Conservation (phyloP, 1,140 invertebrate species). For the Apolygus lucorum region DNA sequence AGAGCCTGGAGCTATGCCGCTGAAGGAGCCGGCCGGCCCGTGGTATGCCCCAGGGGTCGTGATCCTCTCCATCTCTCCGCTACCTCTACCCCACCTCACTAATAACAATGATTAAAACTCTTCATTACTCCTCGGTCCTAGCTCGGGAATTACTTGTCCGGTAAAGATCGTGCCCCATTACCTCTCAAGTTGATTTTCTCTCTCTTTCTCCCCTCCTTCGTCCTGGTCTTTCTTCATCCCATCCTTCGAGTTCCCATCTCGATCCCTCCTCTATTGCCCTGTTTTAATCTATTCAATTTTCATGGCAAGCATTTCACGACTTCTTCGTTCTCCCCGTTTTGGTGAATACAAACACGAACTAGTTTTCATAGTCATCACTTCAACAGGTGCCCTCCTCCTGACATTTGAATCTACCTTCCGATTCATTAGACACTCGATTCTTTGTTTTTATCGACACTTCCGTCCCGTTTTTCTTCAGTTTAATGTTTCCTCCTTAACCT, state of each 20-base stretch:
- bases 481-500: too few relatives aligned
- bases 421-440: too few relatives aligned
- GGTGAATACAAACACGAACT: too few relatives aligned
- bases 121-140: neutral
- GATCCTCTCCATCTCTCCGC: slow-evolving; percentile 1
- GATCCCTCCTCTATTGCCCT: neutral
- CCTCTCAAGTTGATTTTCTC: neutral
- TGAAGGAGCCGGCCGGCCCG: neutral
- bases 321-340: neutral
- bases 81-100: neutral
- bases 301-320: neutral
- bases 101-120: slow-evolving; percentile 17
- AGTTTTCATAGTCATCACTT: too few relatives aligned
- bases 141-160: slow-evolving; percentile 8
- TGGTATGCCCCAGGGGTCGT: slow-evolving; percentile 15
- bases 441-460: too few relatives aligned
- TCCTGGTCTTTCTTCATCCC: neutral
- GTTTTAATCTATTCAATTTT: neutral
- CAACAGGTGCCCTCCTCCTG: too few relatives aligned
- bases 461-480: too few relatives aligned
- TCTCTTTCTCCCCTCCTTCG: neutral
- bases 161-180: slow-evolving; percentile 15
- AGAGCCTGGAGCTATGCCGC: neutral
- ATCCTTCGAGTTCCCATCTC: neutral
- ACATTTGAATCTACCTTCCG: too few relatives aligned